These are phyloP conservation scores for Phalera bucephala DNA, from an alignment of 2,888 invertebrate genomes.

Conservation along the genomic window DNA sequence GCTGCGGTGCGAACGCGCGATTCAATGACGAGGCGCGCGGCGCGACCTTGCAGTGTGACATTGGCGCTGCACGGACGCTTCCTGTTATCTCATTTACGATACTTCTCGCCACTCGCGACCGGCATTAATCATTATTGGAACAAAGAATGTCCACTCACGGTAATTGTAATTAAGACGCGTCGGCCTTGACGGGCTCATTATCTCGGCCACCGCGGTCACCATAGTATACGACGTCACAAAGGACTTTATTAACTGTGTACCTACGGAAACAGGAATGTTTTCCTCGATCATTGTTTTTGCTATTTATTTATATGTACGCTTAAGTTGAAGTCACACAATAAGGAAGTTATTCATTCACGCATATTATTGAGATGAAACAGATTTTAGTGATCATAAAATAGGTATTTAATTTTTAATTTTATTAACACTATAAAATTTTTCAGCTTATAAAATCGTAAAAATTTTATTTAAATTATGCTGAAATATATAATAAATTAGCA, in stretches of 20 bases:
- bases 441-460: too few relatives aligned
- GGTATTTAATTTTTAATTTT: too few relatives aligned
- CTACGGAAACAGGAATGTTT: slow-evolving; percentile 63
- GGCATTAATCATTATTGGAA: slow-evolving; percentile 80
- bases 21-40: slow-evolving; percentile 20
- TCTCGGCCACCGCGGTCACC: slow-evolving; percentile 59
- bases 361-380: slow-evolving; percentile 3
- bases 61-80: slow-evolving; percentile 74
- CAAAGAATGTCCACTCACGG: slow-evolving; percentile 82
- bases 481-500: too few relatives aligned
- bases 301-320: slow-evolving; percentile 49
- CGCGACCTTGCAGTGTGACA: slow-evolving; percentile 69
- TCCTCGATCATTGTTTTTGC: slow-evolving; percentile 67
- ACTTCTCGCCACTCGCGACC: slow-evolving; percentile 68
- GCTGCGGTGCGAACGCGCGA: slow-evolving; percentile 12
- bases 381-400: neutral
- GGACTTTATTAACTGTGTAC: slow-evolving; percentile 55
- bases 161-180: slow-evolving; percentile 80
- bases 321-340: slow-evolving; percentile 41
- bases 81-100: slow-evolving; percentile 79
- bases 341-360: slow-evolving; percentile 41
- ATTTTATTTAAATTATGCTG: too few relatives aligned
- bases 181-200: slow-evolving; percentile 51
- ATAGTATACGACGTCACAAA: slow-evolving; percentile 66
- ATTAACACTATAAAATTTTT: too few relatives aligned